These are phyloP conservation scores for Ophiodon elongatus DNA, from an alignment of 2,113 vertebrate species.

Conservation along the genomic window DNA sequence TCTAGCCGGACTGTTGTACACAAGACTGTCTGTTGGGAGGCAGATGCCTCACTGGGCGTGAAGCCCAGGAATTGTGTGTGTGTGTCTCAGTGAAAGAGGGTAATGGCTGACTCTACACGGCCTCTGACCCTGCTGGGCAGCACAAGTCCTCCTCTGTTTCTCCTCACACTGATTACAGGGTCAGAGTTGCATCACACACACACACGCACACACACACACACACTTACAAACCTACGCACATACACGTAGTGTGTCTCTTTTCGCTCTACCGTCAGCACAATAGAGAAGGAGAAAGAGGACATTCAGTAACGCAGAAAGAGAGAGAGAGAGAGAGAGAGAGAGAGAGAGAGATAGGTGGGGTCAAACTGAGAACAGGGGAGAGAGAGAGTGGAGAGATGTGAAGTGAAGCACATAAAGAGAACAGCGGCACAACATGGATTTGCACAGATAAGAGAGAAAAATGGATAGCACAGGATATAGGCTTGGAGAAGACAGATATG, in stretches of 20 bases:
- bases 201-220: slow-evolving; percentile 48
- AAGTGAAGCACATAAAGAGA: slow-evolving; percentile 58
- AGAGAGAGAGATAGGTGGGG: slow-evolving; percentile 53
- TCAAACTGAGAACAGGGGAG: slow-evolving; percentile 56
- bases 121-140: slow-evolving; percentile 86
- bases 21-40: slow-evolving; percentile 68
- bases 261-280: slow-evolving; percentile 78
- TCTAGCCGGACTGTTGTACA: slow-evolving; percentile 62
- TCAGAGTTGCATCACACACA: slow-evolving; percentile 78
- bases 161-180: slow-evolving; percentile 85
- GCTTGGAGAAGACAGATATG: slow-evolving; percentile 64
- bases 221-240: slow-evolving; percentile 43
- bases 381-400: slow-evolving; percentile 44
- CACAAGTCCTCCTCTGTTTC: slow-evolving; percentile 89
- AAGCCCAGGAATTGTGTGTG: slow-evolving; percentile 83
- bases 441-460: slow-evolving; percentile 70
- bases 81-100: slow-evolving; percentile 74
- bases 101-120: slow-evolving; percentile 83
- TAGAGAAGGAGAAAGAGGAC: slow-evolving; percentile 70
- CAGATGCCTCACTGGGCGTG: slow-evolving; percentile 85
- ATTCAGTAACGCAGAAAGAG: slow-evolving; percentile 53
- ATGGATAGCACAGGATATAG: slow-evolving; percentile 68
- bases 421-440: slow-evolving; percentile 66
- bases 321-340: slow-evolving; percentile 47
- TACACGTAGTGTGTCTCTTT: slow-evolving; percentile 64